Base-by-base conservation (phyloP, 2,797 vertebrate species). In the Hybognathus amarus region DNA sequence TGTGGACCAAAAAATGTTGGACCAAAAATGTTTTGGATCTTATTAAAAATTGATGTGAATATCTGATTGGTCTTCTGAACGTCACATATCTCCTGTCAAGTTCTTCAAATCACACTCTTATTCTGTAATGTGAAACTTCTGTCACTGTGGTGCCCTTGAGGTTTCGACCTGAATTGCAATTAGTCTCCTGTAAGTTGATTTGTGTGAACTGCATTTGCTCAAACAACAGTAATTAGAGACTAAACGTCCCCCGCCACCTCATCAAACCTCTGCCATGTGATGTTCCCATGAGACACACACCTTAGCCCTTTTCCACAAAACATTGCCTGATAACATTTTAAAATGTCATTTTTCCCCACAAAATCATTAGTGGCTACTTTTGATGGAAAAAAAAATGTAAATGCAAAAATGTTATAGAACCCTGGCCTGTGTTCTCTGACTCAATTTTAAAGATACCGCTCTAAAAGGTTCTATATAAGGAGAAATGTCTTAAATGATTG, bases 191-290 rank as follows among this genome's bases (percentile, higher is more conserved):
- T 18, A 45, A 73, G 40, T 47, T 80, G 20, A 80, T 47, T 45
- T 71, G 54, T 80, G 38, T 61, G 52, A 71, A 80, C 56, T 56
- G 38, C 52, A 71, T 47, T 80, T 47, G 24, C 52, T 27, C n/a
- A 56, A 40, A 80, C 52, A 12, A 66, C n/a, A 8, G 12, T 56
- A 71, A 73, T 71, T 36, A 47, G 79, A 1, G n/a, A 80, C 59
- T 61, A 71, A 47, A 80, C 27, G 61, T 27, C 13, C 18, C 6
- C 17, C 78, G 38, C 24, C 38, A 71, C 18, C 38, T 59, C 24
- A 69, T 69, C 20, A 33, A 68, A 79, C 63, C 22, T 68, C 47
- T 67, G 10, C 9, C n/a, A n/a, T 40, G 36, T 68, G 22, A 69
- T 24, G 4, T 27, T 52, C 3, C 27, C 15, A 18, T 22, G 27